Evolutionary conservation across 1,140 invertebrate genomes (phyloP).

Genomic region (Temnothorax nylanderi): DNA sequence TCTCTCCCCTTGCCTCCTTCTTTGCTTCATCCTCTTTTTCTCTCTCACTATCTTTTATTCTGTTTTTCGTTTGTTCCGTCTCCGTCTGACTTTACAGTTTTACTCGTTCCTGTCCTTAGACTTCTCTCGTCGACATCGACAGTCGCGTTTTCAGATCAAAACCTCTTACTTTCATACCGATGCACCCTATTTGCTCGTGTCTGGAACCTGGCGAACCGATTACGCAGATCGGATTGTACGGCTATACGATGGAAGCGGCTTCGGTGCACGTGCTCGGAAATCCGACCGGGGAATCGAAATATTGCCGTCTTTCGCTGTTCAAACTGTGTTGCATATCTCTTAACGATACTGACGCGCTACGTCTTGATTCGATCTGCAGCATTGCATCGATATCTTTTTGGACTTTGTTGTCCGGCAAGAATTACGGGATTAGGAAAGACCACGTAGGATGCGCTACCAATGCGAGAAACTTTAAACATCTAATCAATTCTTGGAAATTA

Average conservation of each 20-base stretch:
- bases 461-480: neutral
- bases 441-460: neutral
- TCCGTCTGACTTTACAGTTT: slow-evolving; percentile 35
- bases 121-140: neutral
- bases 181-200: slow-evolving; percentile 24
- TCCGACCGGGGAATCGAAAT: neutral
- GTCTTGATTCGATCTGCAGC: neutral
- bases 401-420: neutral
- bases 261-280: slow-evolving; percentile 25
- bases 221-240: slow-evolving; percentile 48
- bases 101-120: slow-evolving; percentile 20
- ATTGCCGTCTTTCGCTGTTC: neutral
- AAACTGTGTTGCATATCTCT: neutral
- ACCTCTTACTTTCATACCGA: slow-evolving; percentile 62
- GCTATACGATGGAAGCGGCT: slow-evolving; percentile 11
- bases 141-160: slow-evolving; percentile 59
- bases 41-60: slow-evolving; percentile 26
- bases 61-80: slow-evolving; percentile 4
- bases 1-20: neutral
- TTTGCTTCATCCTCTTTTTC: slow-evolving; percentile 43
- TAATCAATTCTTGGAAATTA: neutral
- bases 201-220: slow-evolving; percentile 60
- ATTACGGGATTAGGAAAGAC: neutral
- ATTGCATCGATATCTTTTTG: neutral
- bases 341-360: neutral